Evolutionary conservation across 2,113 vertebrate genomes (phyloP).

Genomic region (Pyrgilauda ruficollis): DNA sequence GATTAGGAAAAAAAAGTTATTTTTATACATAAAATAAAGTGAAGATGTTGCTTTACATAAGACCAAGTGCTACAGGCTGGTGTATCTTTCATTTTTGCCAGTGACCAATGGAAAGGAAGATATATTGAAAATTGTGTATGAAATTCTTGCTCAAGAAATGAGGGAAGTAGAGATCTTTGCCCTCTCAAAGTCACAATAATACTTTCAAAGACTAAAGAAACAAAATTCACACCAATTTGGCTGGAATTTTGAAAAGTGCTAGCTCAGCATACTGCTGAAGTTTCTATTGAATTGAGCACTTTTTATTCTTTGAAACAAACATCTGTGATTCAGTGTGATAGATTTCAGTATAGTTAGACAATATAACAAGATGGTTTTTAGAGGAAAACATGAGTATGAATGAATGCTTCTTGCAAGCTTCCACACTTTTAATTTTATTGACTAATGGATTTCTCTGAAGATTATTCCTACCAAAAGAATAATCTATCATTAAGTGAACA

Average conservation of each 20-base stretch:
- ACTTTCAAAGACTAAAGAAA: constrained; percentile 21
- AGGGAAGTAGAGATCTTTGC: not conserved
- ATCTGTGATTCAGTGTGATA: constrained; percentile 38
- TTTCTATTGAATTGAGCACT: constrained; percentile 50
- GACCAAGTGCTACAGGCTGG: not conserved
- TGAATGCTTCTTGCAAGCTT: constrained; percentile 1
- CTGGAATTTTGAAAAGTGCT: constrained; percentile 34
- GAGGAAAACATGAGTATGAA: not conserved
- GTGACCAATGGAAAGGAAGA: not conserved
- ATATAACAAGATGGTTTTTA: not conserved
- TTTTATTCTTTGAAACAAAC: constrained; percentile 49
- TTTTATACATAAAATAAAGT: not conserved
- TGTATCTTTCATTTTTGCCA: not conserved
- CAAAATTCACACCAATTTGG: not conserved
- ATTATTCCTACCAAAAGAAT: not conserved
- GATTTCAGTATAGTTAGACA: constrained; percentile 29
- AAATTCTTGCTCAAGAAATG: not conserved
- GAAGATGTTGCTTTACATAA: not conserved
- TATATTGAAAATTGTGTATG: not conserved
- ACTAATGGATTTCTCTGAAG: constrained; percentile 8
- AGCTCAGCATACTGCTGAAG: constrained; percentile 34
- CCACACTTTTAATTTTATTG: not conserved
- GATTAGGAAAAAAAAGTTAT: not conserved
- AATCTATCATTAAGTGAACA: not conserved
- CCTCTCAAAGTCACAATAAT: not conserved